Conservation (phyloP, 2,797 vertebrate genomes). For the Hypotaenidia okinawae region DNA sequence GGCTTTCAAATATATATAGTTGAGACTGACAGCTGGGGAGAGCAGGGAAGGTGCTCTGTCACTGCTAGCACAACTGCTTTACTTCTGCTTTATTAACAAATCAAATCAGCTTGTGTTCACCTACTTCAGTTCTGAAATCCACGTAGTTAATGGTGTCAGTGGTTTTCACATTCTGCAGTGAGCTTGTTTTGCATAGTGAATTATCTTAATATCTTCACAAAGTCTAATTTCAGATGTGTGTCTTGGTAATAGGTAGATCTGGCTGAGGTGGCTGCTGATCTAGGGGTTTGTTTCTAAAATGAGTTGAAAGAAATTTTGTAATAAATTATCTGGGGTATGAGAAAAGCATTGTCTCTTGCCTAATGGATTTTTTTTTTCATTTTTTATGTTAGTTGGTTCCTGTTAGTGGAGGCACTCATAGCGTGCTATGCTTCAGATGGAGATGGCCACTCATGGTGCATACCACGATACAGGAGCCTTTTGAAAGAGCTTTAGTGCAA, state of each 20-base stretch:
- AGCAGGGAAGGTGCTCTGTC: background rate
- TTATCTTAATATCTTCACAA: background rate
- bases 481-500: background rate
- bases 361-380: background rate
- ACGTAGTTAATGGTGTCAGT: background rate
- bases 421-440: background rate
- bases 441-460: fast-evolving
- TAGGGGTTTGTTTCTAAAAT: background rate
- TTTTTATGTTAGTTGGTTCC: background rate
- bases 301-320: background rate
- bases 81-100: slow-evolving; percentile 15
- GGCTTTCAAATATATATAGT: background rate
- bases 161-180: background rate
- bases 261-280: background rate
- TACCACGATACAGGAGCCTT: background rate
- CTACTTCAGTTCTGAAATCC: background rate
- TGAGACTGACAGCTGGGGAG: background rate
- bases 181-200: background rate
- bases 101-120: background rate
- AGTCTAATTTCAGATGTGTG: background rate
- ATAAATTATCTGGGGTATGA: background rate
- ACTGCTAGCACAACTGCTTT: background rate
- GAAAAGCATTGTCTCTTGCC: background rate
- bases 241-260: background rate
- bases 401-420: background rate